Conservation (phyloP, 2,888 invertebrate species). For the Leucophenga maculata region DNA sequence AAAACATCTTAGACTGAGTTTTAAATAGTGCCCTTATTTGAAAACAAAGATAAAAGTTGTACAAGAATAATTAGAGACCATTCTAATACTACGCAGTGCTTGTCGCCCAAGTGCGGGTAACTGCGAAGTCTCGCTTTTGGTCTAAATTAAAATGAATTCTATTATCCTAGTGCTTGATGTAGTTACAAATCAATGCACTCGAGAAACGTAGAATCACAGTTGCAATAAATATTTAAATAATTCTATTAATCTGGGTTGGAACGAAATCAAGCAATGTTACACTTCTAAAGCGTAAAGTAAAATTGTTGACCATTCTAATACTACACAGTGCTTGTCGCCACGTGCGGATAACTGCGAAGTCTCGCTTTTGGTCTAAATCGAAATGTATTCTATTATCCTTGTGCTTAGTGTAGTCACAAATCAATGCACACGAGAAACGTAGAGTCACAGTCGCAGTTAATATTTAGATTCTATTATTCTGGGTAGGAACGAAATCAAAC, state of each 20-base stretch:
- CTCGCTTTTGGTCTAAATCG: conserved; percentile 68
- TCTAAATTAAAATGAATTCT: conserved; percentile 61
- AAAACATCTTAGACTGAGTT: no score
- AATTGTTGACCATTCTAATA: conserved; percentile 54
- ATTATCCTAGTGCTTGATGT: conserved; percentile 67
- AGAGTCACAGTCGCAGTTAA: no score
- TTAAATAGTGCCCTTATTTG: no score
- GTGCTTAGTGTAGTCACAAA: conserved; percentile 49
- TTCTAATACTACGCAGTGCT: conserved; percentile 58
- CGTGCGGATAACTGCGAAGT: conserved; percentile 49
- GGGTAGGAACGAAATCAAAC: no score
- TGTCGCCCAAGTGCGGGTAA: conserved; percentile 35
- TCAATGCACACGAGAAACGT: conserved; percentile 67
- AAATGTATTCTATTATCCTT: conserved; percentile 67
- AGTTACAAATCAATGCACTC: conserved; percentile 50
- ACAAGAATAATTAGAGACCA: conserved; percentile 38
- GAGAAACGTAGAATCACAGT: conserved; percentile 69
- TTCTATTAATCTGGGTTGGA: no score
- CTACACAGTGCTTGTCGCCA: conserved; percentile 46
- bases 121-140: conserved; percentile 66
- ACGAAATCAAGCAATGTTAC: no score
- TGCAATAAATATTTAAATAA: no score
- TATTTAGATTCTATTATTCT: no score
- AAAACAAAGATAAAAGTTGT: conserved; percentile 38
- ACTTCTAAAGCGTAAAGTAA: no score